phyloP scores from a whole-genome alignment of 92 coral and sea anemone genomes.

The Epizoanthus rinbou region DNA sequence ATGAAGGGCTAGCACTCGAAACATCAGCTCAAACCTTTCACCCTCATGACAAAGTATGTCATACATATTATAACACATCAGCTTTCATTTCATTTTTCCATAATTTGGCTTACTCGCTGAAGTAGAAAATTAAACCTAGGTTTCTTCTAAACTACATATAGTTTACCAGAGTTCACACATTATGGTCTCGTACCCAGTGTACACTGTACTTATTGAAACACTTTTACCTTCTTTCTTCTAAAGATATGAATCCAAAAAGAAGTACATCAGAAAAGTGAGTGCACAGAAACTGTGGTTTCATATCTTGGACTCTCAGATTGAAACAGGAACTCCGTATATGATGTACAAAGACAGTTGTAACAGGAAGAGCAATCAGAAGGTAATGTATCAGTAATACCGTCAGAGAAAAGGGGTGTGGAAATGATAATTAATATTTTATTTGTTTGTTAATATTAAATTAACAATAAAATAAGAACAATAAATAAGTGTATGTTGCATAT shows the following conservation, averaged over 20 bases:
- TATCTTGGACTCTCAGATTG: constrained; percentile 89
- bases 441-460: no score
- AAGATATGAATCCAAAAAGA: constrained; percentile 87
- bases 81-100: no score
- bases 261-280: constrained; percentile 74
- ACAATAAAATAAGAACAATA: no score
- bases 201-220: background rate
- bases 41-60: no score
- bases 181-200: background rate
- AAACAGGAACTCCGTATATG: constrained; percentile 99
- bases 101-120: no score
- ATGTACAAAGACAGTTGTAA: constrained; percentile 96
- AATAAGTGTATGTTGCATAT: no score
- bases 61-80: no score
- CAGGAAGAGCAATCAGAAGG: constrained; percentile 96
- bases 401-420: background rate
- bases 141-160: background rate
- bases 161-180: background rate
- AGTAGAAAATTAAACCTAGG: no score
- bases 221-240: background rate
- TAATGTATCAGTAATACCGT: background rate
- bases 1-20: no score
- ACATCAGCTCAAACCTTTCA: no score
- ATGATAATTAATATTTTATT: no score
- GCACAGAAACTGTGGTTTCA: constrained; percentile 98